These are phyloP conservation scores for Hylia prasina DNA, from an alignment of 2,113 vertebrate species.

Conservation along the genomic window DNA sequence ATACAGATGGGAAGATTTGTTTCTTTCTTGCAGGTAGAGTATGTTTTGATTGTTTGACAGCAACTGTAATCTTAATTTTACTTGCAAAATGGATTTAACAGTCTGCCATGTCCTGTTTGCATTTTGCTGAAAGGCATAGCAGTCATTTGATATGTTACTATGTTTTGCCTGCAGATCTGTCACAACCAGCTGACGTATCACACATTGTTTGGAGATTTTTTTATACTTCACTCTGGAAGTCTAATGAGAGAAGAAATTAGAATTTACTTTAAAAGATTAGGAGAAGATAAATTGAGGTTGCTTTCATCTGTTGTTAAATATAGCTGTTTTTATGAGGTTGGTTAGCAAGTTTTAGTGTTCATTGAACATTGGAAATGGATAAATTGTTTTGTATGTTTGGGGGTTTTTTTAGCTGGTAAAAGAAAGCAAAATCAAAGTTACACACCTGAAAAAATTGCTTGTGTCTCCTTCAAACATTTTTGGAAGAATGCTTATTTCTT, in stretches of 20 bases:
- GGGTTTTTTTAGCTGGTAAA: not conserved
- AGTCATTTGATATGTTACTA: not conserved
- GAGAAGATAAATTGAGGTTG: not conserved
- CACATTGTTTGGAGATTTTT: not conserved
- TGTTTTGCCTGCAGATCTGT: not conserved
- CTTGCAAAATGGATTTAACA: not conserved
- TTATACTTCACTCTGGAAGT: not conserved
- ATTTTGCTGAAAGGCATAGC: not conserved
- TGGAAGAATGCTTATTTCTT: not conserved
- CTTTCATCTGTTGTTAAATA: not conserved
- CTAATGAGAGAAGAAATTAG: not conserved
- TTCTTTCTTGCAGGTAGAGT: conserved; percentile 93
- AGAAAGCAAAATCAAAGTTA: not conserved
- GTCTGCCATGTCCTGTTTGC: not conserved
- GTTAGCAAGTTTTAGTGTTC: not conserved
- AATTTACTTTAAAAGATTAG: not conserved
- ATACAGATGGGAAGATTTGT: conserved; percentile 98
- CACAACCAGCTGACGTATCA: not conserved
- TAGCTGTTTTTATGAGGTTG: not conserved
- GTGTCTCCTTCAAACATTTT: not conserved
- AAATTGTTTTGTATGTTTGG: not conserved
- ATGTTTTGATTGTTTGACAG: not conserved
- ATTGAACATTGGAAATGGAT: not conserved
- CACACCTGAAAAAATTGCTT: not conserved
- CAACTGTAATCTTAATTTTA: not conserved